These are phyloP conservation scores for Lasiurus borealis DNA, from an alignment of 2,113 vertebrate species.

Conservation along the genomic window DNA sequence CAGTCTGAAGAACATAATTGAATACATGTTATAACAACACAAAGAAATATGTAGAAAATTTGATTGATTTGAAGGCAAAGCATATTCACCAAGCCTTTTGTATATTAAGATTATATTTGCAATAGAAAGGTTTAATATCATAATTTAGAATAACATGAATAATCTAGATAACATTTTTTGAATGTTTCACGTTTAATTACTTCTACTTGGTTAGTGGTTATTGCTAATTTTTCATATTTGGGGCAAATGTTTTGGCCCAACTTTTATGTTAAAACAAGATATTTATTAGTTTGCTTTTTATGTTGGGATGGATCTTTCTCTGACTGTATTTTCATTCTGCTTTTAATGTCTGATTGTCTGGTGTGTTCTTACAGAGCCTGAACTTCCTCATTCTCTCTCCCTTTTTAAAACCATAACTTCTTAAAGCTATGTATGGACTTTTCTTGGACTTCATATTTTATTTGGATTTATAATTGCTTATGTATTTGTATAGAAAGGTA, in stretches of 20 bases:
- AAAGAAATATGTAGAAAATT: neutral
- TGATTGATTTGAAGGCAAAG: neutral
- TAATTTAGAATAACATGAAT: neutral
- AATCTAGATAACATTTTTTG: neutral
- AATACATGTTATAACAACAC: neutral
- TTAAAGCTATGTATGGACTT: neutral
- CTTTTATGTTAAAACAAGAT: slow-evolving; percentile 81
- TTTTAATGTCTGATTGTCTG: slow-evolving; percentile 3
- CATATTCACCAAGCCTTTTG: neutral
- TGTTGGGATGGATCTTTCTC: slow-evolving; percentile 43
- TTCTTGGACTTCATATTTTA: neutral
- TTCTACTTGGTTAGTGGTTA: neutral
- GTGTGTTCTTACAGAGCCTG: neutral
- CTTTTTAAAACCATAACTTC: neutral
- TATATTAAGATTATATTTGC: neutral
- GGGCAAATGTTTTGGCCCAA: slow-evolving; percentile 46
- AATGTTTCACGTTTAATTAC: neutral
- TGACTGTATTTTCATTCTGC: slow-evolving; percentile 31
- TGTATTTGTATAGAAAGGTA: neutral
- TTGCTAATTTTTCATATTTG: slow-evolving; percentile 1
- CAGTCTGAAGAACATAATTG: neutral
- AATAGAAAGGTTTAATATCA: neutral
- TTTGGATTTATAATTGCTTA: slow-evolving; percentile 25
- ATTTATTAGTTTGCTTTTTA: neutral
- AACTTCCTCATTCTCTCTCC: neutral